A percentile compares a stretch with the other conserved stretches of the same genome.
phyloP scores from a whole-genome alignment of 2,113 vertebrate genomes.

The Mesembrinibis cayennensis region DNA sequence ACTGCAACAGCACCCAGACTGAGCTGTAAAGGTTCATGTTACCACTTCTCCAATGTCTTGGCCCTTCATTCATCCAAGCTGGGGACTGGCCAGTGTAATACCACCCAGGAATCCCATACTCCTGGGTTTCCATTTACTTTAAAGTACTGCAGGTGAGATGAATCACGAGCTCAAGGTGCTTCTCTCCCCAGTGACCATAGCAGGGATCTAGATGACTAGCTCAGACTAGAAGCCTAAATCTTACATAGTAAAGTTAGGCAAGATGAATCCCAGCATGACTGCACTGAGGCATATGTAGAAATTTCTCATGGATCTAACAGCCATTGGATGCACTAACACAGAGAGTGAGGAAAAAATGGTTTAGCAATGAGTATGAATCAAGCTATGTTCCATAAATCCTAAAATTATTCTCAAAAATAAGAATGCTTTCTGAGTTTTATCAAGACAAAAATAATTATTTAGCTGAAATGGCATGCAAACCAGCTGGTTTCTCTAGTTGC shows the following conservation, averaged over 20 bases:
- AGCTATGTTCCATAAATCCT: neutral
- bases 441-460: neutral
- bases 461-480: neutral
- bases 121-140: neutral
- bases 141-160: neutral
- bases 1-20: neutral
- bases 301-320: neutral
- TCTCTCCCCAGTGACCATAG: rapidly evolving
- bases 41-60: neutral
- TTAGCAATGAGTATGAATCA: neutral
- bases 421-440: neutral
- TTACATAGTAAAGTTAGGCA: neutral
- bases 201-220: neutral
- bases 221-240: neutral
- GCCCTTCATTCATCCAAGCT: neutral
- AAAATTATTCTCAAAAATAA: neutral
- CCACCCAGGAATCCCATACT: neutral
- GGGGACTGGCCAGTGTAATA: neutral
- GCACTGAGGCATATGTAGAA: neutral
- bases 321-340: neutral
- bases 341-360: neutral
- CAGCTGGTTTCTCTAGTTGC: neutral
- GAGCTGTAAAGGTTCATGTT: neutral
- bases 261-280: neutral
- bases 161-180: neutral